Conservation (phyloP, 1,140 invertebrate genomes). For the Amyelois transitella region DNA sequence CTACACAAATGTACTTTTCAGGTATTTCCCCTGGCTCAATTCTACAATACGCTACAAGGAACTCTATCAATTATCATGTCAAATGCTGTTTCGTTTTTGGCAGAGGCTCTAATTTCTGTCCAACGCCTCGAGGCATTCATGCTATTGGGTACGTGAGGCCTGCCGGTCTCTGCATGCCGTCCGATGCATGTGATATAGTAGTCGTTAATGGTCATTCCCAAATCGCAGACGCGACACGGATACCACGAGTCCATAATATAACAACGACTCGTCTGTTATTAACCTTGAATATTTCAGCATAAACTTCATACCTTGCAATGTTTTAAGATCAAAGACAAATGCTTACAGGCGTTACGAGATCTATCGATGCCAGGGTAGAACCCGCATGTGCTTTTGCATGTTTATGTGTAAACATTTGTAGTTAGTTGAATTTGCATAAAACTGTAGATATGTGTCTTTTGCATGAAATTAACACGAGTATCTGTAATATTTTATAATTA, state of each 20-base stretch:
- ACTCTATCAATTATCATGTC: slow-evolving; percentile 83
- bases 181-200: slow-evolving; percentile 16
- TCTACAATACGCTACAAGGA: slow-evolving; percentile 72
- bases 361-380: background rate
- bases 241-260: slow-evolving; percentile 40
- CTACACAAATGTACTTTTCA: slow-evolving; percentile 34
- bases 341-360: background rate
- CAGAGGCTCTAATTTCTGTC: slow-evolving; percentile 82
- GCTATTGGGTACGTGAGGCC: slow-evolving; percentile 76
- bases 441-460: background rate
- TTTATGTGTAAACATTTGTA: background rate
- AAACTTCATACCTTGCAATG: background rate
- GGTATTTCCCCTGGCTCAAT: slow-evolving; percentile 74
- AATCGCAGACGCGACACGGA: slow-evolving; percentile 10
- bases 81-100: slow-evolving; percentile 79
- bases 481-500: background rate
- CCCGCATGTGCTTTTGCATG: background rate
- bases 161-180: slow-evolving; percentile 24
- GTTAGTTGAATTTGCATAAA: background rate
- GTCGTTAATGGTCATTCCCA: slow-evolving; percentile 1
- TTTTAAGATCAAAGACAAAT: no score
- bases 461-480: background rate
- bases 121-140: slow-evolving; percentile 80
- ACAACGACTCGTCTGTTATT: slow-evolving; percentile 30
- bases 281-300: slow-evolving; percentile 7